A percentile compares a stretch with the other conserved stretches of the same genome.
These are phyloP conservation scores for Poeciliopsis turrubarensis DNA, from an alignment of 2,113 vertebrate genomes.

Conservation along the genomic window DNA sequence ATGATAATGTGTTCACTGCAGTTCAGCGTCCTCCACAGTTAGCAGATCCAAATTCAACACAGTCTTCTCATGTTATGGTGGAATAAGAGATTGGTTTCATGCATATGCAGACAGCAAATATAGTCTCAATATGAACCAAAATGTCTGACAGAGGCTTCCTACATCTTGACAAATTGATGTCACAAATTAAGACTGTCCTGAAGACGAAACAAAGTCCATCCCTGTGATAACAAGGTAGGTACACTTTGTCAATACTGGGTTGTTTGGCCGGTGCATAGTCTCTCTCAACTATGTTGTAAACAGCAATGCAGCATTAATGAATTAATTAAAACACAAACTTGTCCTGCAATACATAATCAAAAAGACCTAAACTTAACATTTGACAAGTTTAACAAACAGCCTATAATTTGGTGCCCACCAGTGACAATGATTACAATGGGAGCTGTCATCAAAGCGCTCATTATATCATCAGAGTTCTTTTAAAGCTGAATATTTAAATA, in stretches of 20 bases:
- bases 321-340: constrained; percentile 7
- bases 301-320: background rate
- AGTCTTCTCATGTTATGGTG: no score
- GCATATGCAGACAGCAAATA: background rate
- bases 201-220: background rate
- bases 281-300: background rate
- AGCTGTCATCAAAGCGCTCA: constrained; percentile 47
- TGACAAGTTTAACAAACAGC: constrained; percentile 32
- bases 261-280: background rate
- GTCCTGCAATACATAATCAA: background rate
- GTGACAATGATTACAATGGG: constrained; percentile 23
- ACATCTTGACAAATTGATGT: background rate
- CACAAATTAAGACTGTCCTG: background rate
- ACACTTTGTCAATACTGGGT: background rate
- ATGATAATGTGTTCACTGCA: background rate
- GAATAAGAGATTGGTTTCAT: no score
- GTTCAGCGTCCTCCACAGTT: background rate
- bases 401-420: constrained; percentile 22
- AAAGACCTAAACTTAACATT: constrained; percentile 25
- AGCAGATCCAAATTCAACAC: background rate
- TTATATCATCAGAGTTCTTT: constrained; percentile 52
- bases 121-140: background rate
- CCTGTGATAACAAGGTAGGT: background rate
- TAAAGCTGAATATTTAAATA: constrained; percentile 53
- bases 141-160: background rate